Conservation (phyloP, 2,797 vertebrate species). For the Tokudaia tokunoshimensis region DNA sequence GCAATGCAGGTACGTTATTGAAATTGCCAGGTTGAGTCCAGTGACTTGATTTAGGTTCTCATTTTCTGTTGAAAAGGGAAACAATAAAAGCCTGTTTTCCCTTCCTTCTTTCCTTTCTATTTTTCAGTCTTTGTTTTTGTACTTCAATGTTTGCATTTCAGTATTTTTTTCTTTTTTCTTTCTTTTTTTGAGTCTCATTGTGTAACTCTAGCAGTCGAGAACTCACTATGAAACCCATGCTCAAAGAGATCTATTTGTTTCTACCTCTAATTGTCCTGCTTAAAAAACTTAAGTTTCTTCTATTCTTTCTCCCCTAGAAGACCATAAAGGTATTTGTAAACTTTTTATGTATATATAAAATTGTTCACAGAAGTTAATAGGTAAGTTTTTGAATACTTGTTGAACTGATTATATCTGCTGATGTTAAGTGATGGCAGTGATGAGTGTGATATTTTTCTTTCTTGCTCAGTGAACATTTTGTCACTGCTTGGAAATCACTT, state of each 20-base stretch:
- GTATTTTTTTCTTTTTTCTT: neutral
- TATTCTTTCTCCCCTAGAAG: neutral
- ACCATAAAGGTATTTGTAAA: constrained; percentile 29
- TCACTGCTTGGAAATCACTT: constrained; percentile 26
- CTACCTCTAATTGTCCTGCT: neutral
- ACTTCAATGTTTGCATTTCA: constrained; percentile 31
- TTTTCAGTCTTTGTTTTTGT: neutral
- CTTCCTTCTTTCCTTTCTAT: neutral
- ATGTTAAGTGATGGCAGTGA: neutral
- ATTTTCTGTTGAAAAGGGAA: constrained; percentile 17
- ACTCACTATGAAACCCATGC: neutral
- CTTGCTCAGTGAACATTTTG: constrained; percentile 26
- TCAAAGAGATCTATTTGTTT: neutral
- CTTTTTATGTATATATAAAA: neutral
- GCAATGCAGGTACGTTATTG: neutral
- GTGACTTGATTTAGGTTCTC: constrained; percentile 33
- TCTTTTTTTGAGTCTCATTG: neutral
- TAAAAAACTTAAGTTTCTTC: neutral
- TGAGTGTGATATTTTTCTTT: neutral
- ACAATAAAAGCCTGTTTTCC: neutral
- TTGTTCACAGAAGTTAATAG: constrained; percentile 41
- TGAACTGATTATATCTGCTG: constrained; percentile 12
- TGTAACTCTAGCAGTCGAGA: neutral
- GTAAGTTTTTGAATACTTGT: constrained; percentile 45
- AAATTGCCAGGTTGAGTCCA: constrained; percentile 19